Conservation (phyloP, 2,797 vertebrate species). For the Arvicola amphibius region DNA sequence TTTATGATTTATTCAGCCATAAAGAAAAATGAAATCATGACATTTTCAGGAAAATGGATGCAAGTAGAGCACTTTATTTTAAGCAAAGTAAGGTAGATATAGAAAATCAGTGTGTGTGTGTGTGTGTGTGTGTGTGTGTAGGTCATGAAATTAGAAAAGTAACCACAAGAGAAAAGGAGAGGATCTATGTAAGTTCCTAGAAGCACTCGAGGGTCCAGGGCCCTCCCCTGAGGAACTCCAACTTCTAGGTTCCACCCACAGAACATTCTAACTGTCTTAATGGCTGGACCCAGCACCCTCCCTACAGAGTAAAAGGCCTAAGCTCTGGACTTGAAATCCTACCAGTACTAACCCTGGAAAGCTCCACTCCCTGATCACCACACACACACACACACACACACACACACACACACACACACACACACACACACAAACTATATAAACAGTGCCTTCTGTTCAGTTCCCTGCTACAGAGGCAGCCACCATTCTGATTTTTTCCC, state of each 20-base stretch:
- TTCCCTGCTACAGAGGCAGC: neutral
- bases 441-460: neutral
- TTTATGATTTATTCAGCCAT: neutral
- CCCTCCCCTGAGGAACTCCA: neutral
- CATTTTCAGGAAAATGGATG: neutral
- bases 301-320: neutral
- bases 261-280: neutral
- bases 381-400: too few species aligned
- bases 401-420: too few species aligned
- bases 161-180: neutral
- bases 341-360: neutral
- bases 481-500: neutral
- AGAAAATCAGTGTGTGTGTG: neutral
- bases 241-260: neutral
- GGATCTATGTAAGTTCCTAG: neutral
- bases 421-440: neutral
- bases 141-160: neutral
- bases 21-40: neutral
- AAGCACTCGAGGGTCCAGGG: neutral
- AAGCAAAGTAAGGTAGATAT: neutral
- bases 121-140: neutral
- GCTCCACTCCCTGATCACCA: too few species aligned
- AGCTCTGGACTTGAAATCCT: neutral
- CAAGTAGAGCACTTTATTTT: neutral
- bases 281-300: neutral